Conservation (phyloP, 2,888 invertebrate species). For the Tetragonula carbonaria region DNA sequence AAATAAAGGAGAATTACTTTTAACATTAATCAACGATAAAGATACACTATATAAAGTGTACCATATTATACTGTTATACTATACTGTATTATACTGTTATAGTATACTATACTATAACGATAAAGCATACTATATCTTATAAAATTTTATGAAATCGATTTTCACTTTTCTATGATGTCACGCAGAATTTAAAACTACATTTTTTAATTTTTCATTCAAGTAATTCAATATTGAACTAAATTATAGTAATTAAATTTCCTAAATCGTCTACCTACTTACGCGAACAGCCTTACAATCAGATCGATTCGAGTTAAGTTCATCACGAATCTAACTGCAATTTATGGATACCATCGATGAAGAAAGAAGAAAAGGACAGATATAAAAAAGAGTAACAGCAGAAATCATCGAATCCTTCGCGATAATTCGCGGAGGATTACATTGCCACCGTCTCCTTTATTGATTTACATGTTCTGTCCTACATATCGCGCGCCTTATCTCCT, state of each 20-base stretch:
- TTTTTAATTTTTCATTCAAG: neutral
- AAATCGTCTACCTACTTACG: too few species aligned
- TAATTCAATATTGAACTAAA: neutral
- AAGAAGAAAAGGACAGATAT: too few species aligned
- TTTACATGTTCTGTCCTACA: slow-evolving; percentile 41
- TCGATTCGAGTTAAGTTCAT: neutral
- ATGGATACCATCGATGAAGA: neutral
- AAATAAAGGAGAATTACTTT: too few species aligned
- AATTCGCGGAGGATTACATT: slow-evolving; percentile 16
- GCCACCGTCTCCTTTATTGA: slow-evolving; percentile 36
- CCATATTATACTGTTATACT: too few species aligned
- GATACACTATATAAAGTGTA: too few species aligned
- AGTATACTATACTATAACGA: too few species aligned
- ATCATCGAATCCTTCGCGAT: neutral
- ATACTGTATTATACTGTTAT: too few species aligned
- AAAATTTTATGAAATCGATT: too few species aligned
- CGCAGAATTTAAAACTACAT: too few species aligned
- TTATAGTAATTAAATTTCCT: neutral
- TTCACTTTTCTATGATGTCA: too few species aligned
- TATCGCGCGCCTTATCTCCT: slow-evolving; percentile 51
- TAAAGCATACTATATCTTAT: too few species aligned
- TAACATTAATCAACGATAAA: too few species aligned
- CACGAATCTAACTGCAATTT: neutral
- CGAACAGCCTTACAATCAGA: neutral
- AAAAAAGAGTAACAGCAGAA: neutral